Base-by-base conservation (phyloP, 2,113 vertebrate species). In the Furnarius figulus region DNA sequence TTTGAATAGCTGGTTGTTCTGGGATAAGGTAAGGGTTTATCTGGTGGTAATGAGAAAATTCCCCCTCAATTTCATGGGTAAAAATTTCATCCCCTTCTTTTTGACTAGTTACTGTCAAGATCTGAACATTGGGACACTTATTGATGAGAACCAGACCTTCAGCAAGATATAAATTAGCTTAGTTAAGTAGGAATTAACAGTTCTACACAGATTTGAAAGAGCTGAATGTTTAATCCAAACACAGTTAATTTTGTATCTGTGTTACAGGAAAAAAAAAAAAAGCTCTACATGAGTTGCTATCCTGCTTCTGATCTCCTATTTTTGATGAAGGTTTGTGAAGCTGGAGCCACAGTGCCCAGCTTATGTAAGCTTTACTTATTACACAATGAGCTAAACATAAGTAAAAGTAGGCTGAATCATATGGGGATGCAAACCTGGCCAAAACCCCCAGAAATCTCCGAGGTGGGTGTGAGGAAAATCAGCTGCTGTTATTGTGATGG, bases 381-480 rank as follows among this genome's bases (percentile, higher is more conserved):
- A 95, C 92, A 96, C 95, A 96, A 96, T 87, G 88, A 3, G 73
- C 95, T 96, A 96, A 96, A 96, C 96, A 96, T 96, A 96, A 96
- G 93, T 90, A 92, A 96, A 96, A 95, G 96, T 96, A 96, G 96
- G 93, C 92, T 96, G 96, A 74, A 96, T 96, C 96, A 97, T 93
- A 95, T 94, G 96, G 96, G 95, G 92, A 95, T 93, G 88, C 56
- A 92, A 97, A 96, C 93, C 90, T 92, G 95, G 93, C 96, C 90
- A 96, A 96, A 95, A 94, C 90, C 93, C 93, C 79, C 92, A 96
- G 93, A 97, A 96, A 94, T 77, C 93, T 94, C 82, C 59, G 83
- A 95, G 65, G 95, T 96, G 96, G 96, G 93, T 95, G 96, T 97
- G 96, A 97, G 93, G 95, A 89, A 93, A 97, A 97, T 96, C 95